These are phyloP conservation scores for Pollicipes pollicipes DNA, from an alignment of 1,140 invertebrate species.

Conservation along the genomic window DNA sequence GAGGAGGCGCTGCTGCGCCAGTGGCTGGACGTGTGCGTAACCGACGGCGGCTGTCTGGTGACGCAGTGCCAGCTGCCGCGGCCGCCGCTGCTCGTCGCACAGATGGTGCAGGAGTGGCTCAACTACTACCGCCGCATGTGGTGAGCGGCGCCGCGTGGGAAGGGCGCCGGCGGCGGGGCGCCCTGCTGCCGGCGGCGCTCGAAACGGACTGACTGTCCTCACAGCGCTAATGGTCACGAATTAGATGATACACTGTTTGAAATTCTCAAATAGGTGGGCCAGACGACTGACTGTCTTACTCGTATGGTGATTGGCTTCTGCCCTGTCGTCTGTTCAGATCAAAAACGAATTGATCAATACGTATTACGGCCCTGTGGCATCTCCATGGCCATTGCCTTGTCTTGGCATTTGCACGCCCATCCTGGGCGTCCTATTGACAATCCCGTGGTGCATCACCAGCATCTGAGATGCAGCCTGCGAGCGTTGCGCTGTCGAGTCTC, in stretches of 20 bases:
- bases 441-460: too few species aligned
- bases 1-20: conserved; percentile 71
- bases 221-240: conserved; percentile 7
- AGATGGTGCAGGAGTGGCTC: conserved; percentile 94
- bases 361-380: too few species aligned
- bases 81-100: conserved; percentile 70
- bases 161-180: conserved; percentile 4
- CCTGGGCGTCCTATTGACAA: too few species aligned
- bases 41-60: conserved; percentile 61
- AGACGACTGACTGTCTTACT: too few species aligned
- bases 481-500: too few species aligned
- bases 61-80: conserved; percentile 63
- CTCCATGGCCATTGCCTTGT: too few species aligned
- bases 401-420: too few species aligned
- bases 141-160: conserved; percentile 34
- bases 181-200: conserved; percentile 7
- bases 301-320: too few species aligned
- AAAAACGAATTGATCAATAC: too few species aligned
- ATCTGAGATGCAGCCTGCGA: too few species aligned
- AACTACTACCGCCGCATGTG: conserved; percentile 78
- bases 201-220: conserved; percentile 14
- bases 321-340: too few species aligned
- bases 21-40: conserved; percentile 74
- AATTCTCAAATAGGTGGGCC: too few species aligned
- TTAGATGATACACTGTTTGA: conserved; percentile 6